Conservation (phyloP, 2,888 invertebrate species). For the Drosophila quasianomalipes region DNA sequence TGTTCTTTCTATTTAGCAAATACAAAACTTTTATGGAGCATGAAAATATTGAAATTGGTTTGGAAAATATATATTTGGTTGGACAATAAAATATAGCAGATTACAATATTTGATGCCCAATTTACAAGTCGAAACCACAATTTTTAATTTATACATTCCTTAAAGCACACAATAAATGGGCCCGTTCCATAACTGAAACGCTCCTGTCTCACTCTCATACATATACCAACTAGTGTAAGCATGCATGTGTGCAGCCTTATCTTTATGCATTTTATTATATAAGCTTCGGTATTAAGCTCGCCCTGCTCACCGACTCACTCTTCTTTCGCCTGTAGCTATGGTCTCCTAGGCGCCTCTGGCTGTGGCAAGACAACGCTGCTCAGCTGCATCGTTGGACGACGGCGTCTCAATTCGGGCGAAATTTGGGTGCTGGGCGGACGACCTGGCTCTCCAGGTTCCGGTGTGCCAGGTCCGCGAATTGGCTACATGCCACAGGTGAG, state of each 20-base stretch:
- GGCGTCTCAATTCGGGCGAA: conserved; percentile 92
- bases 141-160: not conserved
- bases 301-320: conserved; percentile 13
- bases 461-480: conserved; percentile 95
- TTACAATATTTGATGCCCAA: not conserved
- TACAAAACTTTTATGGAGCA: not conserved
- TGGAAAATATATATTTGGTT: not conserved
- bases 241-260: conserved; percentile 27
- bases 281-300: conserved; percentile 47
- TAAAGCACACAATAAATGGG: not conserved
- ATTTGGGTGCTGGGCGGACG: conserved; percentile 94
- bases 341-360: conserved; percentile 94
- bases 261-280: conserved; percentile 58
- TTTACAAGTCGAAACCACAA: not conserved
- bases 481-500: conserved; percentile 95
- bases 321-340: conserved; percentile 88
- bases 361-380: conserved; percentile 96
- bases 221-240: conserved; percentile 15
- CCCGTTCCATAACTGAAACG: not conserved
- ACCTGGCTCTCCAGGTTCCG: conserved; percentile 93
- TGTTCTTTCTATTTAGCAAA: not conserved
- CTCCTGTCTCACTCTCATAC: conserved; percentile 26
- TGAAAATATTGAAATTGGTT: not conserved
- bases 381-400: conserved; percentile 93
- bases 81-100: no score